Conservation (phyloP, 2,888 invertebrate genomes). For the Aphidius colemani region DNA sequence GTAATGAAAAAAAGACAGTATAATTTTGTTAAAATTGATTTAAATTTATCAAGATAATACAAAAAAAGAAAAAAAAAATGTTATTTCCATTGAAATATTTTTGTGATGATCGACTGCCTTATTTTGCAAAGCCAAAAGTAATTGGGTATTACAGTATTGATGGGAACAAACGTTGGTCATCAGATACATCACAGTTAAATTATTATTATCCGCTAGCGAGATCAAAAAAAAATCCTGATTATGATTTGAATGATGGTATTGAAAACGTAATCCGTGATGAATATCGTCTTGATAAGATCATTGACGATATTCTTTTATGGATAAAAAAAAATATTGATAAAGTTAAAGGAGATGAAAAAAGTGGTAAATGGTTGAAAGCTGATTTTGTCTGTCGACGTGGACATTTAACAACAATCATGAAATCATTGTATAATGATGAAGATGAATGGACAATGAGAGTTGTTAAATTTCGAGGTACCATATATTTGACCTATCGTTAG, state of each 20-base stretch:
- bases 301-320: conserved; percentile 65
- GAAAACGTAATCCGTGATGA: conserved; percentile 55
- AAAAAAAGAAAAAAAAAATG: too few relatives aligned
- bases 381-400: conserved; percentile 75
- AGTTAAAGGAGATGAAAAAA: conserved; percentile 30
- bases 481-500: too few relatives aligned
- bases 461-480: conserved; percentile 66
- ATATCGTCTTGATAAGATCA: conserved; percentile 57
- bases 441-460: conserved; percentile 76
- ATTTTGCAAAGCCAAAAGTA: conserved; percentile 58
- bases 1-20: too few relatives aligned
- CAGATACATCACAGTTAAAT: conserved; percentile 60
- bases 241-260: conserved; percentile 61
- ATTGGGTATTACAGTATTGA: conserved; percentile 66
- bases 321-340: conserved; percentile 57
- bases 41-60: too few relatives aligned
- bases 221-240: conserved; percentile 50
- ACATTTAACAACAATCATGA: conserved; percentile 68
- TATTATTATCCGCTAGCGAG: conserved; percentile 58
- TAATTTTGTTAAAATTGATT: too few relatives aligned
- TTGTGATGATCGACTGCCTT: too few relatives aligned
- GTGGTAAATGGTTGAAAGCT: conserved; percentile 42
- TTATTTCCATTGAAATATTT: too few relatives aligned
- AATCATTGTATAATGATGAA: conserved; percentile 70
- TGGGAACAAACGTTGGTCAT: conserved; percentile 47